Evolutionary conservation across 2,888 invertebrate genomes (phyloP).

Genomic region (Diachrysia chrysitis): DNA sequence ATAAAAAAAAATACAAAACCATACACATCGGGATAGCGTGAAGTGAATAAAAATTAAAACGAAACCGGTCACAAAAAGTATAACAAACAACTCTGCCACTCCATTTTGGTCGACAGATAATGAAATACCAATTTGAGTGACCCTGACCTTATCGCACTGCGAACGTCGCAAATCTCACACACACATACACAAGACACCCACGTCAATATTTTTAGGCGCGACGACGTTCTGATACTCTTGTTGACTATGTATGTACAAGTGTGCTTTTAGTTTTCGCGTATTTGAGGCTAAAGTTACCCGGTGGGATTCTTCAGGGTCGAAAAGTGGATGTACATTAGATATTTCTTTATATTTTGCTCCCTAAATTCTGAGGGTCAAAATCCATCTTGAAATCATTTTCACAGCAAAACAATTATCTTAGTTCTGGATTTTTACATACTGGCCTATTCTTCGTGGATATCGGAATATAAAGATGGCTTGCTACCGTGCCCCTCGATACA

Average conservation of each 20-base stretch:
- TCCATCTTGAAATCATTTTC: no score
- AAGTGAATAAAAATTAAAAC: slow-evolving; percentile 26
- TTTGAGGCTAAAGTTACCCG: not conserved
- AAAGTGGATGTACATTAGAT: not conserved
- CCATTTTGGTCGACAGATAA: slow-evolving; percentile 35
- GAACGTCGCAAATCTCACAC: slow-evolving; percentile 37
- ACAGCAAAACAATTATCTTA: no score
- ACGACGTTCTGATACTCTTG: not conserved
- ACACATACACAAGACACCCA: slow-evolving; percentile 22
- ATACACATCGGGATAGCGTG: slow-evolving; percentile 27
- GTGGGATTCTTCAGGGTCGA: not conserved
- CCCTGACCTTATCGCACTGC: slow-evolving; percentile 66
- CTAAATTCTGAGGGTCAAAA: no score
- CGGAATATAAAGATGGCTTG: no score
- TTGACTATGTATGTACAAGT: not conserved
- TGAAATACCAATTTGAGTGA: slow-evolving; percentile 52
- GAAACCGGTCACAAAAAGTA: slow-evolving; percentile 35
- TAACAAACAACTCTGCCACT: slow-evolving; percentile 40
- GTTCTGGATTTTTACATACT: no score
- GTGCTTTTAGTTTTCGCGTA: not conserved
- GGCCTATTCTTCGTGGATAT: no score
- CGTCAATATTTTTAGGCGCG: slow-evolving; percentile 8
- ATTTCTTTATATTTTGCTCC: not conserved
- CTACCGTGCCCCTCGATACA: no score
- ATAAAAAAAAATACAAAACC: slow-evolving; percentile 49